Evolutionary conservation across 2,888 invertebrate genomes (phyloP).

Genomic region (Sarcophaga rosellei): DNA sequence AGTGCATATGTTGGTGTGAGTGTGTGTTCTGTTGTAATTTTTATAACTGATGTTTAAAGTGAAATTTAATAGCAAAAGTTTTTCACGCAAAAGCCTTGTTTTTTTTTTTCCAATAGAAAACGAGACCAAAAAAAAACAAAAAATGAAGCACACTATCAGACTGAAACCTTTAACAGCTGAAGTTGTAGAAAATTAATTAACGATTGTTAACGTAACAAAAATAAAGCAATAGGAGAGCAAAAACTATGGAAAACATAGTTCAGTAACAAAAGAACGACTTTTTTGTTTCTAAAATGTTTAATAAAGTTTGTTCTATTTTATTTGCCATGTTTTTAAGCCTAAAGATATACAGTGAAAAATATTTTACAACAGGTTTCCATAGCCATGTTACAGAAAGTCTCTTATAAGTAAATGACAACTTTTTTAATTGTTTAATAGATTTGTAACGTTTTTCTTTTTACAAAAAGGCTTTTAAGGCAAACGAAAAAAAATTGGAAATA

Average conservation of each 20-base stretch:
- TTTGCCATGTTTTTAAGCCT: background rate
- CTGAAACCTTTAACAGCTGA: constrained; percentile 49
- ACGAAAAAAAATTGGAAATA: too few species aligned
- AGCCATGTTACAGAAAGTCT: too few species aligned
- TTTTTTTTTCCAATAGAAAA: background rate
- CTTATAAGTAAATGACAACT: too few species aligned
- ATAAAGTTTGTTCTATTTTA: background rate
- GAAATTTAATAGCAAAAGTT: constrained; percentile 61
- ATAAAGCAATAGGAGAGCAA: background rate
- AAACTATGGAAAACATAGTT: constrained; percentile 7
- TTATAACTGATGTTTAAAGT: constrained; percentile 42
- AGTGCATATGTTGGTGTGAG: background rate
- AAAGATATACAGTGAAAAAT: background rate
- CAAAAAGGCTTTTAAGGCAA: too few species aligned
- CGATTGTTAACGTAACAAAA: constrained; percentile 1
- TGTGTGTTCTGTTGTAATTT: constrained; percentile 35
- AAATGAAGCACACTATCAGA: too few species aligned
- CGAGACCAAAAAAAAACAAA: too few species aligned
- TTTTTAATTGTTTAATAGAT: too few species aligned
- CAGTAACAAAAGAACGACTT: background rate
- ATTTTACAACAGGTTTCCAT: too few species aligned
- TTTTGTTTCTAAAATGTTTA: background rate
- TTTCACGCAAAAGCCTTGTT: background rate
- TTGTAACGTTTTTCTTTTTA: too few species aligned
- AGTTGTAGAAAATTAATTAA: constrained; percentile 58